Evolutionary conservation across 2,797 vertebrate genomes (phyloP).

Genomic region (Halcyon badia): DNA sequence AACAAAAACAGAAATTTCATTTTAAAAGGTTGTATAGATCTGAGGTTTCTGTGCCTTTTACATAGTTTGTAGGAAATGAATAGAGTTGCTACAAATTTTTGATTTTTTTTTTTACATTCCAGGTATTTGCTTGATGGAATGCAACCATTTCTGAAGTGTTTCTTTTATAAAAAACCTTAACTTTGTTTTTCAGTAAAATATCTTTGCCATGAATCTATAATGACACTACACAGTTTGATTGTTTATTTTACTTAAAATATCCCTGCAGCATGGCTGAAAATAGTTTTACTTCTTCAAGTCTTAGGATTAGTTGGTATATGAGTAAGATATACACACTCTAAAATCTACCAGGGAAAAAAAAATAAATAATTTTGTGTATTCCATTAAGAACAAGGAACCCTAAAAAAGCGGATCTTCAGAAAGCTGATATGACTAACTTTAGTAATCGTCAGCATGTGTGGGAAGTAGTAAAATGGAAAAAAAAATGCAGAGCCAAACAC

Average conservation of each 20-base stretch:
- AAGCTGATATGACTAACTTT: background rate
- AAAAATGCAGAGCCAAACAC: background rate
- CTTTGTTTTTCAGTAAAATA: background rate
- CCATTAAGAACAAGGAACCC: background rate
- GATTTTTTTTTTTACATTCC: background rate
- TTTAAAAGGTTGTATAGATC: background rate
- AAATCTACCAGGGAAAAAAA: background rate
- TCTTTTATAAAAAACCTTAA: background rate
- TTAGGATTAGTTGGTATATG: background rate
- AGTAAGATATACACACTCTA: background rate
- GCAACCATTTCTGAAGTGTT: background rate
- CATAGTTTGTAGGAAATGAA: background rate
- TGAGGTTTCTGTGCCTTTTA: conserved; percentile 2
- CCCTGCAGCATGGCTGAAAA: background rate
- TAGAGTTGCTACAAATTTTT: background rate
- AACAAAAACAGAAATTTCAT: background rate
- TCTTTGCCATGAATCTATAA: background rate
- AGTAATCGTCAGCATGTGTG: background rate
- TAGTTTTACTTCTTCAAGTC: background rate
- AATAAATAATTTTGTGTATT: background rate
- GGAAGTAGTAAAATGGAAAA: background rate
- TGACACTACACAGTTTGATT: background rate
- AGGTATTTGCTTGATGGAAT: background rate
- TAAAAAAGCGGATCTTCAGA: background rate
- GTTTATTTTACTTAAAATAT: background rate